Evolutionary conservation across 2,113 vertebrate genomes (phyloP).

Genomic region (Nannobrachium achirus): DNA sequence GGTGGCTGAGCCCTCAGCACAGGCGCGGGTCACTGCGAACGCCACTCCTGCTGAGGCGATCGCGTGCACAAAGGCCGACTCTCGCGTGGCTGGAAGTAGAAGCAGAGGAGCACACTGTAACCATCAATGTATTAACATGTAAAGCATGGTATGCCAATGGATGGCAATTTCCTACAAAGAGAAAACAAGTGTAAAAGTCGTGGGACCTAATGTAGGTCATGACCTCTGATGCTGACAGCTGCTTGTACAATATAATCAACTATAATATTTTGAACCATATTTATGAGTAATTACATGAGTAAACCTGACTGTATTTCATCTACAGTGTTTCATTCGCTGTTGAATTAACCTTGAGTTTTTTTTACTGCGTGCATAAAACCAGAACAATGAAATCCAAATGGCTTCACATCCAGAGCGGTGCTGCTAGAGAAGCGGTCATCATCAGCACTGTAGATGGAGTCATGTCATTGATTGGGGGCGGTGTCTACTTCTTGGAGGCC

Average conservation of each 20-base stretch:
- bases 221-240: background rate
- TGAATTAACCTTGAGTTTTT: too few relatives aligned
- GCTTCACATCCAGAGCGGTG: too few relatives aligned
- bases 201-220: too few relatives aligned
- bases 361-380: too few relatives aligned
- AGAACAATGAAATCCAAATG: too few relatives aligned
- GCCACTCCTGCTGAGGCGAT: conserved; percentile 95
- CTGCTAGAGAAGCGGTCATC: too few relatives aligned
- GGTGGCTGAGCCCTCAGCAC: conserved; percentile 89
- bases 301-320: too few relatives aligned
- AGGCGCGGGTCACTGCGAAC: conserved; percentile 92
- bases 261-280: background rate
- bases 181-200: too few relatives aligned
- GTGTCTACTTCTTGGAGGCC: conserved; percentile 32
- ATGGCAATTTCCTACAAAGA: background rate
- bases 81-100: conserved; percentile 87
- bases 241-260: conserved; percentile 7
- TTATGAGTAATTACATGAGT: too few relatives aligned
- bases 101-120: conserved; percentile 12
- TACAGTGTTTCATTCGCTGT: too few relatives aligned
- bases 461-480: background rate
- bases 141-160: background rate
- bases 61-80: conserved; percentile 96
- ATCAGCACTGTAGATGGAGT: too few relatives aligned
- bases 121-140: background rate